Base-by-base conservation (phyloP, 2,113 vertebrate genomes). In the Cavia aperea region DNA sequence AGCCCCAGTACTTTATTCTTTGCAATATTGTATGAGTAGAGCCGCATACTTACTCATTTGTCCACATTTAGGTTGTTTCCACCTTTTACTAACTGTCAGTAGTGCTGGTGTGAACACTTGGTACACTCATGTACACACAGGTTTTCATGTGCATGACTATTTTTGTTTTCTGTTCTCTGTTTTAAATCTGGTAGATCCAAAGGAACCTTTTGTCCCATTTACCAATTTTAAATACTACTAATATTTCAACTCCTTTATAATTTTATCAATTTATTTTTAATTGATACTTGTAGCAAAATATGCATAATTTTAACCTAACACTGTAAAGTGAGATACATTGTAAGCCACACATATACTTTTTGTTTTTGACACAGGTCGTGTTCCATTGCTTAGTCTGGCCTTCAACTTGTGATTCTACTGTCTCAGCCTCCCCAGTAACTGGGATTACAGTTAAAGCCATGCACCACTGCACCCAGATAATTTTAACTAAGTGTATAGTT, bases 111-210 rank as follows among this genome's bases (percentile, higher is more conserved):
- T 58, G 31, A n/a, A 39, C 24, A 7, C 2, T 4, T 75, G 24
- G 43, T 75, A 11, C 24, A 7, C 2, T 5, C 3, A 15, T 1
- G 13, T 18, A 1, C 43, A 54, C 51, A 51, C 39, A 11, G 23
- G 39, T 1, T 60, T 75, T 75, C 0, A 46, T 46, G 26, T 21
- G 14, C 6, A 26, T 3, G 0, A 36, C 19, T 82, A 9, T 36
- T 82, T 39, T 82, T 26, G 39, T 29, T 82, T 66, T 68, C 21
- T 49, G 16, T 65, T 10, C 23, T 63, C 43, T 51, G 26, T 82
- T 65, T 85, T 68, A 85, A 68, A n/a, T 51, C 46, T 68, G 83
- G 4, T 51, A 54, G 33, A 31, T 51, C 31, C 19, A 68, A 46
- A 36, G 43, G 19, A 46, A 54, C 11, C 62, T 46, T 85, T 85